A percentile compares a stretch with the other conserved stretches of the same genome.
phyloP scores from a whole-genome alignment of 2,797 vertebrate genomes.

The Gila robusta region DNA sequence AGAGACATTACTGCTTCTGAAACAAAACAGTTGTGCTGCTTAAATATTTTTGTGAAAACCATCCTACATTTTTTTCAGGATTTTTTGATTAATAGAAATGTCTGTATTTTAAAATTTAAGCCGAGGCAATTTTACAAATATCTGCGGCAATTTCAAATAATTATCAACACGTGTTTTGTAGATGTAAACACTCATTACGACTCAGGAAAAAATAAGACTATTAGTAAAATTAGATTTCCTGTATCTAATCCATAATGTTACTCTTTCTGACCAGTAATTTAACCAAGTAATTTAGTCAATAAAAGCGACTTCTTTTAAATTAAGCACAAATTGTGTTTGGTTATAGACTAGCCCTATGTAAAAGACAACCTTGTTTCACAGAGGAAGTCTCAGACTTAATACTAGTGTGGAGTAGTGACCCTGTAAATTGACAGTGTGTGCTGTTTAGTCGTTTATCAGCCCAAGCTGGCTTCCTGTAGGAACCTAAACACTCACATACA shows the following conservation, averaged over 20 bases:
- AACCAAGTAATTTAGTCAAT: background rate
- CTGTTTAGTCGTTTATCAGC: background rate
- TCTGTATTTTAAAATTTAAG: background rate
- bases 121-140: background rate
- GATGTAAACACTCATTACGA: background rate
- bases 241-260: background rate
- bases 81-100: background rate
- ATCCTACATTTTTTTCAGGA: background rate
- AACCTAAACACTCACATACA: constrained; percentile 32
- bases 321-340: background rate
- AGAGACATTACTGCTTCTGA: background rate
- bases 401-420: background rate
- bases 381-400: background rate
- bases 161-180: background rate
- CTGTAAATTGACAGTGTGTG: background rate
- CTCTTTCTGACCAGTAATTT: background rate
- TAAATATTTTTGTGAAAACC: background rate
- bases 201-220: background rate
- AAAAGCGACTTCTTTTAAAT: background rate
- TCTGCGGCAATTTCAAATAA: background rate
- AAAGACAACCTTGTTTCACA: background rate
- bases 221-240: constrained; percentile 11
- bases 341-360: background rate
- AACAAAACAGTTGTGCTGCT: background rate
- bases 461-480: constrained; percentile 16